Base-by-base conservation (phyloP, 2,797 vertebrate species). In the Catamblyrhynchus diadema region DNA sequence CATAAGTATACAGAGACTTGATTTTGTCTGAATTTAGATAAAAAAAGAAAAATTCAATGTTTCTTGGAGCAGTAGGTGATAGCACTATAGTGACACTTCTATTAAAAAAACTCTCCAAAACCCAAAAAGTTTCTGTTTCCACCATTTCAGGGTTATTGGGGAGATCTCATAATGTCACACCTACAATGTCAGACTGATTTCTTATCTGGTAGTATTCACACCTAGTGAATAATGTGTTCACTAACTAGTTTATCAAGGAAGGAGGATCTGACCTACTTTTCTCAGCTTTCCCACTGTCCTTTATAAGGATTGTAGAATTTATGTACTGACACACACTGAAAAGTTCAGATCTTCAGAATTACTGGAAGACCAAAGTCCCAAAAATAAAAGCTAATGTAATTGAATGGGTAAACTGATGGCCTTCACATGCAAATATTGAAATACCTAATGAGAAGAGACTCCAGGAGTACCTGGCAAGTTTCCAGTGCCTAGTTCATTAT, bases 51-150 rank as follows among this genome's bases (percentile, higher is more conserved):
- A 86, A 80, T 7, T 53, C 18, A 79, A 0, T 62, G 27, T 80
- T 73, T 91, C 81, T 94, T 95, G 57, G 77, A 91, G 94, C 62
- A 81, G 53, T 23, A 71, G 60, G 15, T 89, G 86, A 90, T 83
- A 73, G 16, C 48, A 70, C 47, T 70, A 71, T 23, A 67, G n/a
- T 86, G 84, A 86, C 47, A 81, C 80, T 79, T 92, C 71, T 81
- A 39, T 81, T 39, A 5, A 81, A 65, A 94, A 59, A 93, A 57
- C 3, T 3, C 9, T 37, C 4, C n/a, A 10, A n/a, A 60, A 3
- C 22, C 12, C 45, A 13, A 28, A 8, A 37, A 32, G 7, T 83
- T 95, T 41, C 33, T 80, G 7, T 86, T 95, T 93, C 30, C 54
- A 94, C 74, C 13, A 53, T 79, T 86, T 77, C 48, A 60, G 81